phyloP scores from a whole-genome alignment of 2,888 invertebrate genomes.

The Drepana falcataria region DNA sequence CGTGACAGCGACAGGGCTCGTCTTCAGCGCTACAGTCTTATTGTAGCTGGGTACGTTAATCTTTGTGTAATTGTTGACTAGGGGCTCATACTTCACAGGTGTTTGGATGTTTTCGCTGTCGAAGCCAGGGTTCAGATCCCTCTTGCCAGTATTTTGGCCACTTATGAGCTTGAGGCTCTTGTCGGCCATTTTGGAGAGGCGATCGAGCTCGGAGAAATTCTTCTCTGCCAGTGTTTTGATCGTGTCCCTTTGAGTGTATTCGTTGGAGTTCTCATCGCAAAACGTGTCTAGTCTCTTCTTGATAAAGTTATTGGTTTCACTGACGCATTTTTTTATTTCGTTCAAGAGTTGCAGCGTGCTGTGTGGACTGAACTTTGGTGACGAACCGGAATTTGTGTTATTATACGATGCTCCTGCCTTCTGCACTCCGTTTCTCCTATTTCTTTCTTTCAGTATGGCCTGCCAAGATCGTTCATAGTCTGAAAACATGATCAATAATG shows the following conservation, averaged over 20 bases:
- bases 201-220: constrained; percentile 65
- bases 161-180: constrained; percentile 63
- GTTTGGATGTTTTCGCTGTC: constrained; percentile 64
- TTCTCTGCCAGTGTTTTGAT: constrained; percentile 64
- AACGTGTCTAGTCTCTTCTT: constrained; percentile 55
- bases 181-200: constrained; percentile 70
- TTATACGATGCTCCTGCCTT: constrained; percentile 23
- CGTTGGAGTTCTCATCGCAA: constrained; percentile 24
- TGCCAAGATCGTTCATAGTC: constrained; percentile 82
- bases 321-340: constrained; percentile 65
- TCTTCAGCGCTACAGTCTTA: constrained; percentile 60
- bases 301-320: constrained; percentile 67
- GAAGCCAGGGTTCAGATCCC: constrained; percentile 62
- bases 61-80: constrained; percentile 37
- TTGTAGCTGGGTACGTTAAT: constrained; percentile 65
- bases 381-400: constrained; percentile 19
- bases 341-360: constrained; percentile 60
- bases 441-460: constrained; percentile 80
- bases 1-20: constrained; percentile 29
- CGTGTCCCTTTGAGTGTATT: constrained; percentile 27
- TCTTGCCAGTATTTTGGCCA: constrained; percentile 49
- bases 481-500: constrained; percentile 35
- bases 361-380: constrained; percentile 42
- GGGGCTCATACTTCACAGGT: constrained; percentile 22
- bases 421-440: constrained; percentile 70